Conservation (phyloP, 2,113 vertebrate species). For the human (Homo sapiens) region GRCh38 chr16:6948501-6949000, state of each 20-base stretch:
- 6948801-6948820: neutral
- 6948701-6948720: neutral
- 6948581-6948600: no score
- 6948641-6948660: no score
- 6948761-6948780: neutral
- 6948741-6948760: neutral
- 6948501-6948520: no score
- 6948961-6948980: neutral
- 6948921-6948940: neutral
- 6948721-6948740: neutral
- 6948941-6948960: neutral
- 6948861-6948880: neutral
- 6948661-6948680: fast-evolving
- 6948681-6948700: neutral
- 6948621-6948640: no score
- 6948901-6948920: no score
- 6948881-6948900: neutral
- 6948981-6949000: neutral
- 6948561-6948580: no score
- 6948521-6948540: no score
- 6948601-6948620: no score
- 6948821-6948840: neutral
- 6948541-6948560: no score
- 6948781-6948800: no score
- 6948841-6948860: no score